Percentiles rank a stretch among this genome's conserved stretches.
phyloP scores from a whole-genome alignment of 2,113 vertebrate species.

The Crotophaga sulcirostris region DNA sequence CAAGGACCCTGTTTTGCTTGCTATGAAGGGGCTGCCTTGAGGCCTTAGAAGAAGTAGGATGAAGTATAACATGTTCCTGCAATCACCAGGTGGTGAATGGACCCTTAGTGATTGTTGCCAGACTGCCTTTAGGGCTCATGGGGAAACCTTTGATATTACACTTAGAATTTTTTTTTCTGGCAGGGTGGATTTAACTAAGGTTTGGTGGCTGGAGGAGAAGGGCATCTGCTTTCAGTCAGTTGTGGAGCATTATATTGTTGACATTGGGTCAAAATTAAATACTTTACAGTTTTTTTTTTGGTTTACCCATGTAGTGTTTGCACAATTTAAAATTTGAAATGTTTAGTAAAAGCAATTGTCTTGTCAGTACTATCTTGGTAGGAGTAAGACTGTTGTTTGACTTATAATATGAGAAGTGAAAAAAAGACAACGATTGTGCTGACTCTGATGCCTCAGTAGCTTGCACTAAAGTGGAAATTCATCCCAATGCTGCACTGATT shows the following conservation, averaged over 20 bases:
- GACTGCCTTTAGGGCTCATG: not conserved
- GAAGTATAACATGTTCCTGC: not conserved
- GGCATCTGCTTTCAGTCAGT: not conserved
- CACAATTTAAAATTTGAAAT: not conserved
- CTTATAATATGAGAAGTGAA: not conserved
- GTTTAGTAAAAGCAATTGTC: not conserved
- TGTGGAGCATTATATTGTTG: not conserved
- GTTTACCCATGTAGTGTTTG: not conserved
- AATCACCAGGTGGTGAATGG: not conserved
- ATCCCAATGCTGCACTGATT: not conserved
- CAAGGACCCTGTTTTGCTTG: not conserved
- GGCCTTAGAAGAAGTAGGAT: not conserved
- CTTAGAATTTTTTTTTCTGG: not conserved
- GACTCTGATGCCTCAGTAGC: not conserved
- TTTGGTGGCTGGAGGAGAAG: not conserved
- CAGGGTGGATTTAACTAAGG: not conserved
- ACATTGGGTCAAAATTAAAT: not conserved
- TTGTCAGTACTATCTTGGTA: not conserved
- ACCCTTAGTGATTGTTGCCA: conserved; percentile 42
- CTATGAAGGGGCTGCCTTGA: not conserved
- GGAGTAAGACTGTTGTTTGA: not conserved
- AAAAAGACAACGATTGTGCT: not conserved
- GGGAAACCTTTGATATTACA: conserved; percentile 38
- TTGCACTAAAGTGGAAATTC: not conserved
- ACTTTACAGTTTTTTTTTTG: not conserved